Base-by-base conservation (phyloP, 2,888 invertebrate species). In the Thereva nobilitata region DNA sequence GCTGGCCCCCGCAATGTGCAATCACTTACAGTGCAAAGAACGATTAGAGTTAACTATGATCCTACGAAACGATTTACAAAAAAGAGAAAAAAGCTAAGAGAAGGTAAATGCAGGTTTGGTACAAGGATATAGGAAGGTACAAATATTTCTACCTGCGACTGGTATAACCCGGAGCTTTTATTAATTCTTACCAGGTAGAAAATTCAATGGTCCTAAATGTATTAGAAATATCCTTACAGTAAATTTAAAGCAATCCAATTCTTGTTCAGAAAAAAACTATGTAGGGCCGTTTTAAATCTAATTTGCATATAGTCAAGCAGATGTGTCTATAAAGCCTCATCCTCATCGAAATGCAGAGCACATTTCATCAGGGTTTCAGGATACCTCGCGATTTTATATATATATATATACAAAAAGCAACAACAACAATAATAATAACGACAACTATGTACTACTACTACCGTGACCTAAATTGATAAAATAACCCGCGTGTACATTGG, bases 261-360 rank as follows among this genome's bases (percentile, higher is more conserved):
- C 12, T 35, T 38, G 23, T 23, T 23, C 47, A 45, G 59, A 37
- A 45, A 35, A 45, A 59, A 38, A 59, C 42, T 23, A 23, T 23
- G 47, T 38, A 59, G 68, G 45, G 45, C 53, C 45, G 54, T 53
- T 52, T 65, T 68, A 61, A 61, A 59, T 64, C 66, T 68, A 66
- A 68, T 68, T 68, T 68, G 64, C 66, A 68, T 68, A 66, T 66
- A 52, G 64, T 68, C 68, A 68, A 64, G 68, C 68, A 68, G 68
- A 66, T 68, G 68, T 66, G 57, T 34, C 64, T 55, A 41, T 59
- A 45, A 40, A 45, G 23, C 23, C 5, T 47, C 47, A 10, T 35
- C 37, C 59, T 59, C 45, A 59, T 59, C 59, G 59, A 59, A 59
- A 59, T 59, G 59, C 59, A 59, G 59, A 40, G 37, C 59, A 59